Base-by-base conservation (phyloP, 37 sponge, comb jelly and placozoan genomes). In the Axinella damicornis region DNA sequence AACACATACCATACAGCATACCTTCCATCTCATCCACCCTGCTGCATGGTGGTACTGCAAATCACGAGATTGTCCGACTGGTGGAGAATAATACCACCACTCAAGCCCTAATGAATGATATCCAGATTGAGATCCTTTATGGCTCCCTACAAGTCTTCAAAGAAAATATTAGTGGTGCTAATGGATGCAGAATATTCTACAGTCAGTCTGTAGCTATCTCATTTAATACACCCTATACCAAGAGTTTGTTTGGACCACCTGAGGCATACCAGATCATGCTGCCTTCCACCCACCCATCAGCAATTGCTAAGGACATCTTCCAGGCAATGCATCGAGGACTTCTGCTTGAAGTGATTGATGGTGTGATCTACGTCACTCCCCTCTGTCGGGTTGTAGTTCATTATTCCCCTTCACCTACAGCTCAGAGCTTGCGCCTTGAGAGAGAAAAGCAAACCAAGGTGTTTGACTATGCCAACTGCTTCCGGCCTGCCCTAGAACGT, bases 401-500 rank as follows among this genome's bases (percentile, higher is more conserved):
- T 70, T 83, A 59, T 46, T 67, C 80, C 16, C 41, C 73, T 6
- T 53, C 56, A 32, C 34, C 74, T 22, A 54, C 53, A 2, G 70
- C 82, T 0, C 80, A 65, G 14, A 86, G 80, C 39, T 33, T 35
- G n/a, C 58, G 73, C 0, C 56, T 93, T 37, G 73, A 68, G 22
- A 80, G 65, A 56, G 87, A 85, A 27, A 36, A 52, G 1, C n/a
- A 73, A 16, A 55, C 77, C 5, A 86, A 89, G 76, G 94, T 89
- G 28, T 93, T 89, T 64, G 83, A 89, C 80, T 93, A 93, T 79
- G 41, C 39, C 69, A 36, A 56, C 38, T 37, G 56, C 34, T 93
- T 93, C 83, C 81, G 69, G 14, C 69, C 80, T 0, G 53, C 74
- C 37, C 70, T 93, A 27, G 83, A 86, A 20, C 76, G 74, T 32